Conservation (phyloP, 2,797 vertebrate species). For the Liparis tanakae region DNA sequence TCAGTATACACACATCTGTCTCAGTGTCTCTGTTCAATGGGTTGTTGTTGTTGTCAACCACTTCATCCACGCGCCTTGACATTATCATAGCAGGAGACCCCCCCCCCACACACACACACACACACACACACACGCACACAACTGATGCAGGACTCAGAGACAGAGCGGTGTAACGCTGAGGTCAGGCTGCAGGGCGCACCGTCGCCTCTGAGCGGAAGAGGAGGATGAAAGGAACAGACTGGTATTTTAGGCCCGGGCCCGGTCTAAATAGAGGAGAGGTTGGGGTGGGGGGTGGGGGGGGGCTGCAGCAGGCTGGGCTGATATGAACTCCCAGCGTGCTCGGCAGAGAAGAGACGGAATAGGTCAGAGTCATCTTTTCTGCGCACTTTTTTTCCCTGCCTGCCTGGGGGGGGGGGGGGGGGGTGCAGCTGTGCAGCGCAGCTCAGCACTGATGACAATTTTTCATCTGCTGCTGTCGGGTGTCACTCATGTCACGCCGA, state of each 20-base stretch:
- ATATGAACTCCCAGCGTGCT: conserved; percentile 62
- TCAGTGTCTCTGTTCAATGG: conserved; percentile 33
- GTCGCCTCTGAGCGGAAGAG: conserved; percentile 10
- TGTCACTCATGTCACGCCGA: conserved; percentile 41
- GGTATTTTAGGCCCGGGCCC: conserved; percentile 51
- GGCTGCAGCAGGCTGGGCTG: conserved; percentile 42
- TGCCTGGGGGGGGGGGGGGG: conserved; percentile 42
- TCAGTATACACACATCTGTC: background rate
- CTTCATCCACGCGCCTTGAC: conserved; percentile 30
- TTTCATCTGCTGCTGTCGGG: conserved; percentile 41
- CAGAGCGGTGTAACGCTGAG: conserved; percentile 17
- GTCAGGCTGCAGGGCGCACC: conserved; percentile 25
- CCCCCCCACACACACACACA: too few species aligned
- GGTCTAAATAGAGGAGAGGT: conserved; percentile 48
- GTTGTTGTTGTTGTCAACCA: conserved; percentile 26
- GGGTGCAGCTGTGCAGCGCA: conserved; percentile 40
- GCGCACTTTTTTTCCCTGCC: too few species aligned
- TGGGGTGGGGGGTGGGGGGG: too few species aligned
- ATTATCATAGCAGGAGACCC: conserved; percentile 31
- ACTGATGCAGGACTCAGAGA: conserved; percentile 36
- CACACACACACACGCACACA: too few species aligned
- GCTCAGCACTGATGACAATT: conserved; percentile 62
- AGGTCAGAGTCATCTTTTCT: conserved; percentile 71
- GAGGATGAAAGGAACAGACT: conserved; percentile 33
- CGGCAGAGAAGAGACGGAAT: conserved; percentile 56